Evolutionary conservation across 2,888 invertebrate species (phyloP).

Genomic region (Erpobdella octoculata): DNA sequence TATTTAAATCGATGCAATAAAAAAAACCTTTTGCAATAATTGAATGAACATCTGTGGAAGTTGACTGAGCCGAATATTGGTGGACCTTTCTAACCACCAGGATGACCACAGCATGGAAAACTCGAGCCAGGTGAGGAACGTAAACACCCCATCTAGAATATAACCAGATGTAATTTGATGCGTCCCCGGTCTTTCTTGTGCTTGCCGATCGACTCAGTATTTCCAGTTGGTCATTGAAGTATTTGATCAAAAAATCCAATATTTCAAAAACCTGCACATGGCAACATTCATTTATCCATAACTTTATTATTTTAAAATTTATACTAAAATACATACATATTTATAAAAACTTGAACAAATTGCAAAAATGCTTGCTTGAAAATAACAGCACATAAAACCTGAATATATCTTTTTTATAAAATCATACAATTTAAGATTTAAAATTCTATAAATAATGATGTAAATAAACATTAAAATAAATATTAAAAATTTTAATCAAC

Average conservation of each 20-base stretch:
- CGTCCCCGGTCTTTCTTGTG: background rate
- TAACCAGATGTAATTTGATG: background rate
- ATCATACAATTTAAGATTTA: background rate
- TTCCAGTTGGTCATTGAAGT: background rate
- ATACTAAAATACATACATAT: background rate
- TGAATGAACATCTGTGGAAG: background rate
- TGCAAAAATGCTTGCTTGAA: background rate
- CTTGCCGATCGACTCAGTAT: background rate
- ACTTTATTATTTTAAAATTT: background rate
- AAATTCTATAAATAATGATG: background rate
- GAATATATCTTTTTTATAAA: no score
- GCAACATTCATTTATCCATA: background rate
- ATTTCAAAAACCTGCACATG: background rate
- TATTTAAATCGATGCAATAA: no score
- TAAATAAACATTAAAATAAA: background rate
- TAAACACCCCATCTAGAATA: background rate
- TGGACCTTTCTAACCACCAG: background rate
- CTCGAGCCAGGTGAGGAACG: background rate
- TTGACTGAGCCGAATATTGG: background rate
- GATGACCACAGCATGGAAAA: background rate
- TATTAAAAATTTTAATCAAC: no score
- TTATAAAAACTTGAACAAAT: background rate
- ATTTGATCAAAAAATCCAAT: background rate
- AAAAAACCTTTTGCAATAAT: no score
- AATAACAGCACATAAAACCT: no score